Percentiles rank a stretch among this genome's conserved stretches.
These are phyloP conservation scores for Pycnomerus fuliginosus DNA, from an alignment of 2,888 invertebrate genomes.

Conservation along the genomic window DNA sequence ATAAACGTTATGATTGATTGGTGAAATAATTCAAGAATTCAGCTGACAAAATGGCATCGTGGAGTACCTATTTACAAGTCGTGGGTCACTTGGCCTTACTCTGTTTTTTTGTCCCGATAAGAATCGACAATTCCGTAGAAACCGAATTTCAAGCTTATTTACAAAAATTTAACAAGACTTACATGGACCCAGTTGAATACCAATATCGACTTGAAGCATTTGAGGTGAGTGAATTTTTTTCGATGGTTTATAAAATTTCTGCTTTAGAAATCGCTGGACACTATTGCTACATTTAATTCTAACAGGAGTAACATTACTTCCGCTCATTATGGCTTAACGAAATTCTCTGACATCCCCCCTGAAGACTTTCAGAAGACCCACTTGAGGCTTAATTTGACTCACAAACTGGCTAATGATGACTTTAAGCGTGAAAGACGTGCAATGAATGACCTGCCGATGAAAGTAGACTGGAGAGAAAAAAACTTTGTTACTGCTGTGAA, in stretches of 20 bases:
- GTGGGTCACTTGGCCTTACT: conserved; percentile 49
- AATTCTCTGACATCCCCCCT: conserved; percentile 62
- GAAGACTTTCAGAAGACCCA: conserved; percentile 56
- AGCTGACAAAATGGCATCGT: conserved; percentile 24
- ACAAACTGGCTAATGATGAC: conserved; percentile 9
- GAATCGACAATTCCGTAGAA: conserved; percentile 45
- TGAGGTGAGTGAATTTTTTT: conserved; percentile 37
- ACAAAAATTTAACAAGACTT: conserved; percentile 56
- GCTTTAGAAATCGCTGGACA: conserved; percentile 38
- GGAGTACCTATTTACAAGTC: conserved; percentile 24
- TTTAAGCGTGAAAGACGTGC: conserved; percentile 6
- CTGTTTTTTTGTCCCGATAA: conserved; percentile 55
- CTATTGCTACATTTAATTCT: conserved; percentile 54
- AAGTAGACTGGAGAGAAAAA: conserved; percentile 56
- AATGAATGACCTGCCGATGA: conserved; percentile 32
- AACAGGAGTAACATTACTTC: conserved; percentile 46
- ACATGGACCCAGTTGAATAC: conserved; percentile 49
- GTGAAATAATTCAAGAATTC: too few species aligned
- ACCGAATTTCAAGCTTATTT: conserved; percentile 55
- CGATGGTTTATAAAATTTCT: too few species aligned
- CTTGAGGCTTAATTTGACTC: conserved; percentile 44
- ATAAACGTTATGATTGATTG: too few species aligned
- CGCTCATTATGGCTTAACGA: conserved; percentile 61
- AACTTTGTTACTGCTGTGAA: conserved; percentile 67
- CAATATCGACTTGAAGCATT: conserved; percentile 38